Evolutionary conservation across 2,113 vertebrate genomes (phyloP).

Genomic region (Gallinago paraguaiae): DNA sequence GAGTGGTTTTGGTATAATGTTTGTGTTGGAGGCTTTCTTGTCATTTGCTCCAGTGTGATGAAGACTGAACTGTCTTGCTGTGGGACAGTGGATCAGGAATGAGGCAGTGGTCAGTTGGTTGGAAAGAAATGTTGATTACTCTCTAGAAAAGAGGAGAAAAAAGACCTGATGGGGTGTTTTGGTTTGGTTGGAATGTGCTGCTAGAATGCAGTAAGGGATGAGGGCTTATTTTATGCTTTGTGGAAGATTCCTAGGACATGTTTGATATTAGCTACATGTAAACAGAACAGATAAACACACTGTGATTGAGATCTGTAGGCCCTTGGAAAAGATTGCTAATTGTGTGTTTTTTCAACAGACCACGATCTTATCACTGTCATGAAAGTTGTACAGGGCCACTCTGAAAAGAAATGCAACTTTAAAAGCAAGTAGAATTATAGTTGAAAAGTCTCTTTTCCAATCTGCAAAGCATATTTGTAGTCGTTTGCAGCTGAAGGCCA

Average conservation of each 20-base stretch:
- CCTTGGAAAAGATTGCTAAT: not conserved
- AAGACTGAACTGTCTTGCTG: not conserved
- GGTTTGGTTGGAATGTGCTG: not conserved
- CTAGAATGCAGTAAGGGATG: not conserved
- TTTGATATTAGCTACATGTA: not conserved
- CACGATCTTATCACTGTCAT: rapidly evolving
- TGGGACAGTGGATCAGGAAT: not conserved
- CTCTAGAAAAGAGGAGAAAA: not conserved
- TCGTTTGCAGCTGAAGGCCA: constrained; percentile 16
- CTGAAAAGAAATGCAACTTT: not conserved
- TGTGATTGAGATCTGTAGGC: not conserved
- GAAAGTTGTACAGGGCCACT: not conserved
- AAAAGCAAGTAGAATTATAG: not conserved
- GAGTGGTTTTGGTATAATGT: not conserved
- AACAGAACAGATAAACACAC: not conserved
- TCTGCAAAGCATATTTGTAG: not conserved
- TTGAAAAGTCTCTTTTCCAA: not conserved
- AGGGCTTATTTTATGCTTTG: not conserved
- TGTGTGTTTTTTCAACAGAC: not conserved
- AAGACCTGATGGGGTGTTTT: not conserved
- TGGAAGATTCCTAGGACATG: not conserved
- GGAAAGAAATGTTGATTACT: not conserved
- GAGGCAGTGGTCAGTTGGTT: not conserved
- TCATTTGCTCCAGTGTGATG: not conserved
- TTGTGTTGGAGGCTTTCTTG: not conserved